phyloP scores from a whole-genome alignment of 2,797 vertebrate genomes.

The Poecilia picta region DNA sequence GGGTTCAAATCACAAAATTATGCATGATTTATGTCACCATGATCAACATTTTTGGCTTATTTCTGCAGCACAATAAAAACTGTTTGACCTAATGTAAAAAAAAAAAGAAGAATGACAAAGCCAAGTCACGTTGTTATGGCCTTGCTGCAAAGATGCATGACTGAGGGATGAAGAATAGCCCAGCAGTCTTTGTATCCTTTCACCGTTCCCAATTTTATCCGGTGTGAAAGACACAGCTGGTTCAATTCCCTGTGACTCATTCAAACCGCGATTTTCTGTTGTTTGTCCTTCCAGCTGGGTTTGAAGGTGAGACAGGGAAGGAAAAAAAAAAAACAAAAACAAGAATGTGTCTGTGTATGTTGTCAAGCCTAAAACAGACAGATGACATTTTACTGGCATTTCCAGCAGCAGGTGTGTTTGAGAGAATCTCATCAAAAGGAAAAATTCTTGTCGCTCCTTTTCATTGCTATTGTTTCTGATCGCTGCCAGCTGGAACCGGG shows the following conservation, averaged over 20 bases:
- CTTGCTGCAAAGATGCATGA: slow-evolving; percentile 13
- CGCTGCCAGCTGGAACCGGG: slow-evolving; percentile 29
- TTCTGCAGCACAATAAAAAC: not conserved
- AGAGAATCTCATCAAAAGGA: slow-evolving; percentile 60
- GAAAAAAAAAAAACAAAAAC: not conserved
- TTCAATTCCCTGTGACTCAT: slow-evolving; percentile 28
- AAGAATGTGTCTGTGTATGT: slow-evolving; percentile 14
- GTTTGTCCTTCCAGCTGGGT: slow-evolving; percentile 39
- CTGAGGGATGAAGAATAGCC: slow-evolving; percentile 14
- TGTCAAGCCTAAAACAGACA: slow-evolving; percentile 49
- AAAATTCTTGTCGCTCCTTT: slow-evolving; percentile 27
- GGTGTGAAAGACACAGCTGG: slow-evolving; percentile 30
- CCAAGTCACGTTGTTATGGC: slow-evolving; percentile 3
- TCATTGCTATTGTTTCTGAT: slow-evolving; percentile 29
- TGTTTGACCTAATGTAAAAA: slow-evolving; percentile 2
- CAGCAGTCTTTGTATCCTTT: slow-evolving; percentile 14
- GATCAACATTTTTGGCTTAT: not conserved
- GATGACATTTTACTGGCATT: slow-evolving; percentile 76
- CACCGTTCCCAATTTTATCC: slow-evolving; percentile 20
- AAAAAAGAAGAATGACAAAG: not conserved
- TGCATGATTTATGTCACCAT: not conserved
- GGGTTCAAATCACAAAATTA: not conserved
- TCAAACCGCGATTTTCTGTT: slow-evolving; percentile 16
- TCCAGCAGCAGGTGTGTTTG: slow-evolving; percentile 63
- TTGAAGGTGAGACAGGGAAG: slow-evolving; percentile 36